Conservation (phyloP, 1,140 invertebrate genomes). For the Diabrotica virgifera region DNA sequence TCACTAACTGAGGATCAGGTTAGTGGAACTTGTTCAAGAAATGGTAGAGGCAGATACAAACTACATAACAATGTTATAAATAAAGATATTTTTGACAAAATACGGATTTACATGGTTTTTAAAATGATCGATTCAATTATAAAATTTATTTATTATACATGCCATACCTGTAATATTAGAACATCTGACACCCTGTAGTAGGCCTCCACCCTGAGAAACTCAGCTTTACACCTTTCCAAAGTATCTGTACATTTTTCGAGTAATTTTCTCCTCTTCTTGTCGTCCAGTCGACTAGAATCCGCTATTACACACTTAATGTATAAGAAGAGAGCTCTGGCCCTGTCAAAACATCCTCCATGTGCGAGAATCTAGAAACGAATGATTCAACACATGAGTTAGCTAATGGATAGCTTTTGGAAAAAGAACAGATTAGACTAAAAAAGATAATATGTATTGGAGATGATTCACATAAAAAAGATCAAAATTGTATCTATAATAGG, state of each 20-base stretch:
- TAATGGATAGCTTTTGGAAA: not conserved
- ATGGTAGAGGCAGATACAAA: not conserved
- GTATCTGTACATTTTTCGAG: conserved; percentile 63
- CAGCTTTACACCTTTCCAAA: conserved; percentile 62
- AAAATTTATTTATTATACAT: not conserved
- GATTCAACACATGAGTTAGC: conserved; percentile 49
- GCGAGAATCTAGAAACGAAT: conserved; percentile 61
- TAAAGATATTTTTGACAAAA: not conserved
- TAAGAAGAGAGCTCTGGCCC: conserved; percentile 62
- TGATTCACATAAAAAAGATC: no score
- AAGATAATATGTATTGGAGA: not conserved
- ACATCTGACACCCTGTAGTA: conserved; percentile 69
- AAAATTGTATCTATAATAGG: not conserved
- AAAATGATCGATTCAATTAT: not conserved
- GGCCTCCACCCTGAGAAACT: conserved; percentile 72
- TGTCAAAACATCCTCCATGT: conserved; percentile 78
- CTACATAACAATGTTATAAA: not conserved
- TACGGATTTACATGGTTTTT: not conserved
- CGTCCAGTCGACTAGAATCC: conserved; percentile 49
- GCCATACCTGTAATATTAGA: conserved; percentile 62
- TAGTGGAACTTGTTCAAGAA: not conserved
- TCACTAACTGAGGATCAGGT: not conserved
- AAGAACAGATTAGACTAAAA: no score
- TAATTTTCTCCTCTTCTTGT: conserved; percentile 53
- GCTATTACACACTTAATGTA: conserved; percentile 69